These are phyloP conservation scores for Bambusicola thoracicus DNA, from an alignment of 2,113 vertebrate species.

Conservation along the genomic window DNA sequence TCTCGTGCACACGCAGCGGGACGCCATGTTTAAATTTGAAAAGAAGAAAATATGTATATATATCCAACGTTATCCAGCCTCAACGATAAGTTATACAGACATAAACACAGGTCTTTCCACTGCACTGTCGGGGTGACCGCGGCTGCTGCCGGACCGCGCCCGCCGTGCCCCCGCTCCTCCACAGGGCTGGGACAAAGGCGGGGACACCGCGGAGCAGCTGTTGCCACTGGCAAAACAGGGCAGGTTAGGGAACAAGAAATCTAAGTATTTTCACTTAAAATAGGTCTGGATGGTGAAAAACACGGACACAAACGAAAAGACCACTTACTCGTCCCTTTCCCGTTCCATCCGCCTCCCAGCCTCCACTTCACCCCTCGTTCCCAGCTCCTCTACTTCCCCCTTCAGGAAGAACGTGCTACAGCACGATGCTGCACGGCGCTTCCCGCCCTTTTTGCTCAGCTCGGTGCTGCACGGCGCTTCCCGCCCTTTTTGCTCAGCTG, in stretches of 20 bases:
- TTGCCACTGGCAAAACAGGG: accelerated
- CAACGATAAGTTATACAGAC: neutral
- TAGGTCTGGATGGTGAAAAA: neutral
- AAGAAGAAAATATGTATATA: no score
- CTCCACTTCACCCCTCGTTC: neutral
- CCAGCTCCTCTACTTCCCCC: neutral
- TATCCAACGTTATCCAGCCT: neutral
- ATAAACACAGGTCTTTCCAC: neutral
- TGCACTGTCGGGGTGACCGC: neutral
- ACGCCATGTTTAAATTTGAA: neutral
- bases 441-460: neutral
- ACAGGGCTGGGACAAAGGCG: neutral
- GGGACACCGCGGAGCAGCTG: accelerated
- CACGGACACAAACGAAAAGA: neutral
- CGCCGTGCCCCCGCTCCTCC: neutral
- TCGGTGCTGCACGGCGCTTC: neutral
- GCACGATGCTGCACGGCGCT: neutral
- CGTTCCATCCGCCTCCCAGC: neutral
- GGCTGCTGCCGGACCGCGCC: neutral
- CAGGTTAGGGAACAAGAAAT: neutral
- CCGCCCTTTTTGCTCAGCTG: neutral
- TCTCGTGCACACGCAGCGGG: neutral
- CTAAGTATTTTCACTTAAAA: neutral
- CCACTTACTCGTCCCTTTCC: accelerated
- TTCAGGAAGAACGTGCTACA: neutral